Percentiles rank a stretch among this genome's conserved stretches.
phyloP scores from a whole-genome alignment of 2,113 vertebrate genomes.

The Podarcis raffonei region DNA sequence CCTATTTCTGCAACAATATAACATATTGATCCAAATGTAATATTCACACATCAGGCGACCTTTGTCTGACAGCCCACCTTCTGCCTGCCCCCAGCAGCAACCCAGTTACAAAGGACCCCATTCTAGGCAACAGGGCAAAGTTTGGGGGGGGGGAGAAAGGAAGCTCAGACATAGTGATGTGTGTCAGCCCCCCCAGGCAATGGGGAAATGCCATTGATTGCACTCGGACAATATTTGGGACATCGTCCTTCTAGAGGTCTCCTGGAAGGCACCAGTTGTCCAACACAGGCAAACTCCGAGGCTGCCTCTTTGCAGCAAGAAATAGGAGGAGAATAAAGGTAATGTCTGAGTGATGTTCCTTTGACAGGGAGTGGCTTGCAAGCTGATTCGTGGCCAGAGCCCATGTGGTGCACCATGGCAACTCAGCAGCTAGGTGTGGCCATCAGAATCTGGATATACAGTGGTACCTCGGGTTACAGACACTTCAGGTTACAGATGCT shows the following conservation, averaged over 20 bases:
- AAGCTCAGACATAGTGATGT: background rate
- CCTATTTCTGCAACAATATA: conserved; percentile 50
- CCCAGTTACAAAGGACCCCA: background rate
- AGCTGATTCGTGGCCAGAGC: too few species aligned
- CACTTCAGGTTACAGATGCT: too few species aligned
- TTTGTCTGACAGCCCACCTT: conserved; percentile 30
- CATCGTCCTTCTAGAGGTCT: background rate
- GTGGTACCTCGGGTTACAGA: too few species aligned
- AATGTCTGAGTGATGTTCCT: background rate
- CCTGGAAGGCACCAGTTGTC: background rate
- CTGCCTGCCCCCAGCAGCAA: conserved; percentile 21
- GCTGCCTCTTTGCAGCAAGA: background rate
- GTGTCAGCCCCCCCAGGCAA: background rate
- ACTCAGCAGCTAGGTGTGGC: too few species aligned
- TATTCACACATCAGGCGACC: conserved; percentile 35
- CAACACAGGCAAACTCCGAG: background rate
- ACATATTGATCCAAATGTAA: conserved; percentile 52
- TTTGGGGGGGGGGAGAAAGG: background rate
- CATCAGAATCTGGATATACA: too few species aligned
- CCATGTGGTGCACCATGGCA: too few species aligned
- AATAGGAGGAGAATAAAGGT: background rate
- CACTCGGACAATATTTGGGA: background rate
- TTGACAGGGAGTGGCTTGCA: too few species aligned
- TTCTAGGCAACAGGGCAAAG: background rate
- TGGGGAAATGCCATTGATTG: background rate